Base-by-base conservation (phyloP, 2,113 vertebrate genomes). In the Aldabrachelys gigantea region DNA sequence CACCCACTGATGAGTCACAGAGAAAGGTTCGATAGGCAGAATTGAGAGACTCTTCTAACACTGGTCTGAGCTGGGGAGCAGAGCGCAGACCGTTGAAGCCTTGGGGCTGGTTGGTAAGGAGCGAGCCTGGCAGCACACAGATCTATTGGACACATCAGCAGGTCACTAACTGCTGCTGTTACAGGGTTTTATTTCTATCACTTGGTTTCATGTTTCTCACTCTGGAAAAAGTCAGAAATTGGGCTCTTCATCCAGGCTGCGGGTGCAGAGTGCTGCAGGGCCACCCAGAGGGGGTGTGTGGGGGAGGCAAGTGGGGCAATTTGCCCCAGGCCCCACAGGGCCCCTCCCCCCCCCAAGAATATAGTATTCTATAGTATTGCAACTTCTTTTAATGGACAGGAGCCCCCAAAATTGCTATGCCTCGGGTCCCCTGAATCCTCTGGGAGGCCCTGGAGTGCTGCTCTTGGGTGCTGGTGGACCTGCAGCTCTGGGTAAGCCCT, bases 151-250 rank as follows among this genome's bases (percentile, higher is more conserved):
- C 56, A 27, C 16, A 50, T 19, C 81, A 54, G 57, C 5, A 54
- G 83, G 56, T 88, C 79, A 90, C 13, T 76, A 2, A 13, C 50
- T 93, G 54, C 76, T 83, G 81, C 31, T 92, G 87, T 57, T 85
- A 79, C 0, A 0, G 22, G 82, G 80, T 90, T 88, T 31, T 22
- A 47, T 56, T 72, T 75, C 35, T 56, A 81, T 78, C 22, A 4
- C 29, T 3, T 4, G 27, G 25, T 65, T 96, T 59, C 53, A 13
- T 5, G 8, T 44, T 89, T 94, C 69, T 75, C 75, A 29, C 24
- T 82, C 65, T 92, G 81, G 53, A 49, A 72, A 78, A 91, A 83
- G 8, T 24, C 50, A 92, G 84, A 82, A 94, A 93, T 3, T 47
- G 27, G 17, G 56, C 44, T 22, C 10, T 29, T 93, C 81, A 57